Evolutionary conservation across 2,888 invertebrate genomes (phyloP).

Genomic region (Agrochola litura): DNA sequence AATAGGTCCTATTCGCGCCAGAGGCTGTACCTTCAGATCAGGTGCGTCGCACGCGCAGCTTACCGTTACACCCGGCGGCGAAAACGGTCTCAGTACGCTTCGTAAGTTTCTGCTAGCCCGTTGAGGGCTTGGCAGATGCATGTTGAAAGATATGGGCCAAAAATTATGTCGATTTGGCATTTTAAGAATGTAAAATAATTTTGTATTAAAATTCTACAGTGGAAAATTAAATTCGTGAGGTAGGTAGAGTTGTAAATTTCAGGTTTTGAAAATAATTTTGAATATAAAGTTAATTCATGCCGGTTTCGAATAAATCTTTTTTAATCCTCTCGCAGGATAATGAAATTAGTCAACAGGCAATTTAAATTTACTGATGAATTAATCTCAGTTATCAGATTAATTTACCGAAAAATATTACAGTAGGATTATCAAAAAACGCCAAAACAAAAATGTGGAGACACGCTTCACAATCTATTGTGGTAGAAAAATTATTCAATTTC

Average conservation of each 20-base stretch:
- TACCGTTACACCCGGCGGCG: slow-evolving; percentile 83
- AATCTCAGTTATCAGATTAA: slow-evolving; percentile 62
- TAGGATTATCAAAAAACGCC: slow-evolving; percentile 63
- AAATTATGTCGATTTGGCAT: slow-evolving; percentile 14
- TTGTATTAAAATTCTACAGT: not conserved
- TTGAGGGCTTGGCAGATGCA: slow-evolving; percentile 40
- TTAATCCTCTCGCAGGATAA: not conserved
- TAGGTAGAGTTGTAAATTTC: slow-evolving; percentile 6
- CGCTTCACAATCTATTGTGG: slow-evolving; percentile 76
- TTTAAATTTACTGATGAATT: slow-evolving; percentile 22
- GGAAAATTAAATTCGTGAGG: not conserved
- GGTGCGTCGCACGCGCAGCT: slow-evolving; percentile 79
- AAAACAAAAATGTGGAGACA: slow-evolving; percentile 71
- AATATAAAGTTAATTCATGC: not conserved
- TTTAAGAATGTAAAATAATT: slow-evolving; percentile 3
- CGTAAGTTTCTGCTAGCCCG: slow-evolving; percentile 27
- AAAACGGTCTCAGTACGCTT: slow-evolving; percentile 67
- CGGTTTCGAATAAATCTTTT: not conserved
- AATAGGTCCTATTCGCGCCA: slow-evolving; percentile 67
- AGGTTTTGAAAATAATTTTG: not conserved
- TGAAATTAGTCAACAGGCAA: not conserved
- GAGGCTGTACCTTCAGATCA: slow-evolving; percentile 77
- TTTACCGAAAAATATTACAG: slow-evolving; percentile 67
- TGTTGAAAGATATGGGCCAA: slow-evolving; percentile 55
- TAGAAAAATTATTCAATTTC: slow-evolving; percentile 85